Base-by-base conservation (phyloP, 2,113 vertebrate genomes). In the Otus sunia region DNA sequence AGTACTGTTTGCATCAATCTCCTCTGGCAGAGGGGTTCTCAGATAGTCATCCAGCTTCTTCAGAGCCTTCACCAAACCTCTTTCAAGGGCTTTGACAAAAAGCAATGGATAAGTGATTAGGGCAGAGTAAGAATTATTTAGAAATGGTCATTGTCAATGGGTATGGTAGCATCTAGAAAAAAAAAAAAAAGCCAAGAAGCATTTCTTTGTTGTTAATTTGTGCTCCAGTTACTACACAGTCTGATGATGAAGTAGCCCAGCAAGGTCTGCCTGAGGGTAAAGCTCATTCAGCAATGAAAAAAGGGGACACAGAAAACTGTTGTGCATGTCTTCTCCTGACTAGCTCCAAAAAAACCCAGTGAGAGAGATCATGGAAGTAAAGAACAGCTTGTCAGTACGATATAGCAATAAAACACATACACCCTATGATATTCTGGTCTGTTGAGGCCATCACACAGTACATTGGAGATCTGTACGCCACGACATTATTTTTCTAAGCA, bases 31-130 rank as follows among this genome's bases (percentile, higher is more conserved):
- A 9, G 99, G 98, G 34, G 97, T 98, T 95, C 97, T 99, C 94
- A 99, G 98, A 83, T 99, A 99, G 68, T 99, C 98, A 32, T 99
- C 99, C 96, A 99, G 98, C 94, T 99, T 99, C 98, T 98, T 98
- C 96, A 99, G 94, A 15, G 99, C 98, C 94, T 98, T 99, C 73
- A 98, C 98, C 94, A 99, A 96, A 50, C 98, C 99, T 93, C 97
- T 99, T 97, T 99, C 99, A 45, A 99, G 98, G 25, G 91, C 99
- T 99, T 85, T 79, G 6, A 16, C 37, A 90, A 47, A 50, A 82
- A 56, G 14, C 17, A 89, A 90, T 12, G 56, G 90, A 64, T 29
- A 81, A 79, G 8, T 15, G 15, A 43, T 64, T 59, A 91, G 63
- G 50, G 34, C 3, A 92, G 41, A 34, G 11, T 26, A 92, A 69